Base-by-base conservation (phyloP, 2,113 vertebrate species). In the Montifringilla adamsi region DNA sequence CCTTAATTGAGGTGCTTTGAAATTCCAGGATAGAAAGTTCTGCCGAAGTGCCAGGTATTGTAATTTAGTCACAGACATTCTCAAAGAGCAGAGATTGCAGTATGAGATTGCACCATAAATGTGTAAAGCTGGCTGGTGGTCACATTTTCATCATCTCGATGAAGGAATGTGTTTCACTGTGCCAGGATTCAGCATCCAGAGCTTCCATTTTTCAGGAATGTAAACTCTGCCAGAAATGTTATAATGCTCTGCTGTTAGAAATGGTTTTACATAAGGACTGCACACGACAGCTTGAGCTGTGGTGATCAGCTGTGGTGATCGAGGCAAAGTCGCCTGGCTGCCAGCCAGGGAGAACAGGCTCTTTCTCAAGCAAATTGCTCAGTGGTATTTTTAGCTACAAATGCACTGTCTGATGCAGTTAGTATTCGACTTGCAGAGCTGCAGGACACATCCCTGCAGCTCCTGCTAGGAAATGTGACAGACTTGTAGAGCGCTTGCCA, bases 351-450 rank as follows among this genome's bases (percentile, higher is more conserved):
- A 60, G 35, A 24, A 10, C 68, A 60, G 46, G 37, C 37, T 93
- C 31, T 77, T 87, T 91, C 70, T 74, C 75, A 73, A 85, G 84
- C 89, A 91, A 89, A 90, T 80, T 67, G 55, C 82, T 95, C 3
- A 0, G 52, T 0, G 31, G 49, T 93, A 95, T 94, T 96, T 96
- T 96, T 92, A 96, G 85, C 73, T 23, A 41, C 75, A 72, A 70
- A 84, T 43, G 23, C 69, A 30, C 73, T 87, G 60, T 93, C 93
- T 96, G 93, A 67, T 90, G 90, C 73, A 66, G 89, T 93, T 79
- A 81, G 27, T 22, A 49, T 73, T 82, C 2, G 1, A 23, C 52
- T 81, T 60, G 28, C 58, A 62, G 68, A 60, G 64, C 69, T 3
- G 3, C 66, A 75, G 90, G 90, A 89, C 73, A 81, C 80, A 44